A percentile compares a stretch with the other conserved stretches of the same genome.
phyloP scores from a whole-genome alignment of 2,797 vertebrate species.

The Clarias fuscus region DNA sequence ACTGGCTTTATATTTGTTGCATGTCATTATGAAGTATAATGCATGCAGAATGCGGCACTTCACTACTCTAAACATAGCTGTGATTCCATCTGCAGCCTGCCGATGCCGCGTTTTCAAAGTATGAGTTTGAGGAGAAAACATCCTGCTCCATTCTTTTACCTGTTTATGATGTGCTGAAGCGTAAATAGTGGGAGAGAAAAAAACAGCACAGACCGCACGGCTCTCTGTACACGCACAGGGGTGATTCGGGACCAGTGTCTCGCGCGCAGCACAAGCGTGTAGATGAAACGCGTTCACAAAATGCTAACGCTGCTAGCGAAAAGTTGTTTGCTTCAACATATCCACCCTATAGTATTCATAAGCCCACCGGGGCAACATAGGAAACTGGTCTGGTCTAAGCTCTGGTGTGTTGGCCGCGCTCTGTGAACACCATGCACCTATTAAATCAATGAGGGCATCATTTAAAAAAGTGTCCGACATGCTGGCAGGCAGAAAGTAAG shows the following conservation, averaged over 20 bases:
- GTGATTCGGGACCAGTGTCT: neutral
- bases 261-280: neutral
- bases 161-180: neutral
- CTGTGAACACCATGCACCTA: slow-evolving; percentile 31
- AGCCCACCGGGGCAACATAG: neutral
- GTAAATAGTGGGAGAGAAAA: neutral
- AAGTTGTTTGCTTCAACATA: slow-evolving; percentile 7
- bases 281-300: neutral
- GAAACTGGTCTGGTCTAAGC: neutral
- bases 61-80: slow-evolving; percentile 20
- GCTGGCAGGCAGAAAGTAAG: slow-evolving; percentile 35
- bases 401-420: slow-evolving; percentile 7
- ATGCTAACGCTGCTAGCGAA: slow-evolving; percentile 18
- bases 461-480: slow-evolving; percentile 36
- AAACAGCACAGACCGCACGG: no score
- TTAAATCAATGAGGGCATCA: slow-evolving; percentile 48
- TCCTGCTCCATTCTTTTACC: neutral
- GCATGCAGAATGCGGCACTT: slow-evolving; percentile 25
- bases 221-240: neutral
- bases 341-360: neutral
- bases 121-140: slow-evolving; percentile 2
- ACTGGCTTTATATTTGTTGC: neutral
- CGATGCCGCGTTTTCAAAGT: slow-evolving; percentile 24
- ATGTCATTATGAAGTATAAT: slow-evolving; percentile 8
- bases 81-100: slow-evolving; percentile 38